These are phyloP conservation scores for Onthophagus taurus DNA, from an alignment of 1,140 invertebrate genomes.

Conservation along the genomic window DNA sequence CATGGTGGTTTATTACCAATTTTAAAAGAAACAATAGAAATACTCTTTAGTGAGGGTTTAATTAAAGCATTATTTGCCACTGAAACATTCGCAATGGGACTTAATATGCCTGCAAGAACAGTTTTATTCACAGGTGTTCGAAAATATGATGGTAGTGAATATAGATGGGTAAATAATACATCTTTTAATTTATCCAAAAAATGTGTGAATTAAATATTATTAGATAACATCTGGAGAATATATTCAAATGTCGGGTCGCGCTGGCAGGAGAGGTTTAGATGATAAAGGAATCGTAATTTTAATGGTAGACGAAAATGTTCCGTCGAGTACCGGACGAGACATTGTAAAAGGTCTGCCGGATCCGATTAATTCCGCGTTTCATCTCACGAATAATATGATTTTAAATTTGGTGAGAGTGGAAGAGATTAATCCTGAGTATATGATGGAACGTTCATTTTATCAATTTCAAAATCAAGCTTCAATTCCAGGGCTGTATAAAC, in stretches of 20 bases:
- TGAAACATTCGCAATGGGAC: conserved; percentile 99
- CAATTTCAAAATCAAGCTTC: conserved; percentile 98
- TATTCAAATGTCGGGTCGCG: conserved; percentile 98
- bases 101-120: conserved; percentile 99
- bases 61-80: conserved; percentile 98
- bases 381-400: conserved; percentile 99
- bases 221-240: conserved; percentile 95
- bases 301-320: conserved; percentile 97
- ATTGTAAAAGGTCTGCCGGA: conserved; percentile 91
- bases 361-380: conserved; percentile 97
- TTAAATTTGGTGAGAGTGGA: conserved; percentile 93
- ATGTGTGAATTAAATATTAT: background rate
- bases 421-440: conserved; percentile 99
- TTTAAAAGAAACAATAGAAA: conserved; percentile 98
- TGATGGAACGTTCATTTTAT: conserved; percentile 96
- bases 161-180: conserved; percentile 64
- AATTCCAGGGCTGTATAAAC: conserved; percentile 82
- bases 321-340: conserved; percentile 60
- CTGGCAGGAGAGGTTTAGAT: conserved; percentile 94
- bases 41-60: conserved; percentile 93
- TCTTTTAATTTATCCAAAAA: conserved; percentile 10
- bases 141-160: conserved; percentile 98
- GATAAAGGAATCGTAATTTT: conserved; percentile 97
- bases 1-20: conserved; percentile 94
- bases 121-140: conserved; percentile 91